A percentile compares a stretch with the other conserved stretches of the same genome.
phyloP scores from a whole-genome alignment of 2,888 invertebrate genomes.

The Heliconius aoede region DNA sequence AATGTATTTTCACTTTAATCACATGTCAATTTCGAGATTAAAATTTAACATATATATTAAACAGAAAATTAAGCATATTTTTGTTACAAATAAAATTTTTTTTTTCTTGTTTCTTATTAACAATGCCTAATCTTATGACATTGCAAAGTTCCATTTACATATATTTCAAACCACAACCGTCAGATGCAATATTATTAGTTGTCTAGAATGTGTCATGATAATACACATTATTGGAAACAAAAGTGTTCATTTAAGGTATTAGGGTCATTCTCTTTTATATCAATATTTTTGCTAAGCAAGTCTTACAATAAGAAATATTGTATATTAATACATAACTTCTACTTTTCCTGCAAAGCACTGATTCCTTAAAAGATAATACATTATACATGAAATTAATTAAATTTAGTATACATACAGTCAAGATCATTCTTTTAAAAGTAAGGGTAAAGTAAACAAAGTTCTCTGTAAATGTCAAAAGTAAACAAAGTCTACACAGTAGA shows the following conservation, averaged over 20 bases:
- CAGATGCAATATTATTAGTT: background rate
- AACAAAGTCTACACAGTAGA: background rate
- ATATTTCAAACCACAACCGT: background rate
- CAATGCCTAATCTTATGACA: background rate
- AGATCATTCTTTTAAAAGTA: background rate
- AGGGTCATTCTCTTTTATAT: background rate
- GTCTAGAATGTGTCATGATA: background rate
- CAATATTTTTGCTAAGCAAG: background rate
- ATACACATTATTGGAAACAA: background rate
- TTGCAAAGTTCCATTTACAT: background rate
- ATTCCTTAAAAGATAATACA: background rate
- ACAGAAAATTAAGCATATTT: background rate
- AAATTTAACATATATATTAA: background rate
- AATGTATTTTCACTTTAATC: conserved; percentile 23
- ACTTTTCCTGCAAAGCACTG: background rate
- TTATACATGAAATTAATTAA: background rate
- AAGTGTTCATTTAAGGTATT: background rate
- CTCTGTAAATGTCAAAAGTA: too few relatives aligned
- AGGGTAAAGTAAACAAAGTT: background rate
- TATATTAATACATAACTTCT: background rate
- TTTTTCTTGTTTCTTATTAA: background rate
- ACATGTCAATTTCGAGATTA: conserved; percentile 5
- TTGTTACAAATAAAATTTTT: background rate
- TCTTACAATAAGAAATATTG: background rate
- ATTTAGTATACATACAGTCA: background rate